Percentiles rank a stretch among this genome's conserved stretches.
phyloP scores from a whole-genome alignment of 2,888 invertebrate species.

The Oscheius sp. region DNA sequence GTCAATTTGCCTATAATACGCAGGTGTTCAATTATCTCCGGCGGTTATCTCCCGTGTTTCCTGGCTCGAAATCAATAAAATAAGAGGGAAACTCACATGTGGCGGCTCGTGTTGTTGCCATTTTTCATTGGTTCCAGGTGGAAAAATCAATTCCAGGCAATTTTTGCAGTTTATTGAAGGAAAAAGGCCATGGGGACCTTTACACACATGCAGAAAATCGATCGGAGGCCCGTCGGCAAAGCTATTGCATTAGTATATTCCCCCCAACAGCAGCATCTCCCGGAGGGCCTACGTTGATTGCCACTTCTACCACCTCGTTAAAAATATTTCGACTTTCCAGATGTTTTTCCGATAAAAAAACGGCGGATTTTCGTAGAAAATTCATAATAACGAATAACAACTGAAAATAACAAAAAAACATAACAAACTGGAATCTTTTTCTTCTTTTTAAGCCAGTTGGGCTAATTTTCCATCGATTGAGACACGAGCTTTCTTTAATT shows the following conservation, averaged over 20 bases:
- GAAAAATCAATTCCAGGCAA: no score
- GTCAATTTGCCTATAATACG: no score
- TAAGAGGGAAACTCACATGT: constrained; percentile 51
- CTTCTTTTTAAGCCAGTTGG: constrained; percentile 9
- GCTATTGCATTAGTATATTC: constrained; percentile 32
- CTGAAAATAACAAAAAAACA: constrained; percentile 4
- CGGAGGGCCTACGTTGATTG: constrained; percentile 8
- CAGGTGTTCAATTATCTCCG: no score
- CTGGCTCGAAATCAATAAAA: no score
- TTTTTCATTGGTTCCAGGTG: constrained; percentile 1
- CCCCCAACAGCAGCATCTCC: constrained; percentile 7
- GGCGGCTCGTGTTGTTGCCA: constrained; percentile 56
- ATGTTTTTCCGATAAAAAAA: no score
- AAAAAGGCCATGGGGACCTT: no score
- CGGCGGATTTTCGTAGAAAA: constrained; percentile 11
- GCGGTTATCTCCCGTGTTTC: no score
- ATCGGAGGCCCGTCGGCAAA: not conserved
- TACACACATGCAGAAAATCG: not conserved
- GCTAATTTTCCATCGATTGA: constrained; percentile 50
- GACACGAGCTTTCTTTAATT: constrained; percentile 52
- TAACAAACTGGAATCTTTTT: not conserved
- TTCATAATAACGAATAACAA: not conserved
- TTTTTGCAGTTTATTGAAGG: not conserved
- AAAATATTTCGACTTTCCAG: no score
- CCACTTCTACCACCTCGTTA: not conserved